Base-by-base conservation (phyloP, 2,888 invertebrate genomes). In the Hypena proboscidalis region DNA sequence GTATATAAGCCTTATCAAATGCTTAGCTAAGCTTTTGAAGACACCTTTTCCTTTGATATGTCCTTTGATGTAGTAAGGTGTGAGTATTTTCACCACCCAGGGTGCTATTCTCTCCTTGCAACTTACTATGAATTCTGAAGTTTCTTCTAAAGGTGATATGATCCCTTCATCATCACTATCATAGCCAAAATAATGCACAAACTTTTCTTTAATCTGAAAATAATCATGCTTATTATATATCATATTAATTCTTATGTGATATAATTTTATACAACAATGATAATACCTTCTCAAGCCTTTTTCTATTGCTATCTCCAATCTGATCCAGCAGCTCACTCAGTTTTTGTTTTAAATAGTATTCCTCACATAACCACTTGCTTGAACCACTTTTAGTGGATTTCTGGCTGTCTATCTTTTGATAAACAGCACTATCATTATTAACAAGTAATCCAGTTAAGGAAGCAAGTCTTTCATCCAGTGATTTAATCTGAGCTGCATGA, bases 51-150 rank as follows among this genome's bases (percentile, higher is more conserved):
- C 92, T 55, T 81, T 85, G 25, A 94, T 93, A 29, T 90, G 84
- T 1, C 92, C 92, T 54, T 90, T 91, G n/a, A 92, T 90, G 61
- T 93, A 94, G 67, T 92, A 92, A 2, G 94, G 93, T 58, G 93
- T 93, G 2, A 95, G 76, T 42, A 92, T 84, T 56, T 92, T 91
- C 0, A 94, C 92, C n/a, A 94, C 92, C 85, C 92, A 89, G 10
- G 93, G 92, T 0, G 94, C 93, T 44, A 93, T 92, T 9, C 92
- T 83, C 53, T 92, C 91, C 61, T 92, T 92, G 56, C 92, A 92
- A 53, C 92, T 92, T 1, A 77, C 70, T n/a, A 91, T 59, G 65
- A 92, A 90, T 30, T 91, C 90, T 26, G 86, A 77, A 1, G 89
- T 90, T 45, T 91, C 92, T 33, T 92, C 88, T 21, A 92, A 70